Evolutionary conservation across 1,140 invertebrate genomes (phyloP).

Genomic region (Euwallacea fornicatus): DNA sequence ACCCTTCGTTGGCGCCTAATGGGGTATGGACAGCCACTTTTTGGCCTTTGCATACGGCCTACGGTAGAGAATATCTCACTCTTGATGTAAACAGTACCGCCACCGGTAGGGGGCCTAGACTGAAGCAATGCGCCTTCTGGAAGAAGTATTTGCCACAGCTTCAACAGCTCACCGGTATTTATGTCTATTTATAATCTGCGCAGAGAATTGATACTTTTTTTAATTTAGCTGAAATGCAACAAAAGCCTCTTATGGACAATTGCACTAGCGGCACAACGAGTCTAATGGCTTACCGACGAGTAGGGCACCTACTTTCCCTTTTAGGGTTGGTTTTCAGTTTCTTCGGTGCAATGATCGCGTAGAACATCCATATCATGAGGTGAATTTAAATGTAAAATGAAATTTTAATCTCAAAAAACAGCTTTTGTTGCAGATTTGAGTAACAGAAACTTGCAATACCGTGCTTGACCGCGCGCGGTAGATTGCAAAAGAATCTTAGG

Average conservation of each 20-base stretch:
- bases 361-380: slow-evolving; percentile 2
- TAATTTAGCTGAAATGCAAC: slow-evolving; percentile 30
- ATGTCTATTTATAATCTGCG: not conserved
- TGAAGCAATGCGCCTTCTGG: slow-evolving; percentile 96
- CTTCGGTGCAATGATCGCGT: slow-evolving; percentile 14
- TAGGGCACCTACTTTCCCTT: not conserved
- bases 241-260: slow-evolving; percentile 24
- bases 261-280: slow-evolving; percentile 19
- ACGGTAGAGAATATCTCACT: slow-evolving; percentile 82
- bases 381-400: no score
- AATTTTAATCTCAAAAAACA: no score
- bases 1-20: slow-evolving; percentile 67
- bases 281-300: not conserved
- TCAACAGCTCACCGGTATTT: slow-evolving; percentile 69
- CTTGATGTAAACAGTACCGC: slow-evolving; percentile 76
- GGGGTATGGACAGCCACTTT: slow-evolving; percentile 66
- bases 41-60: slow-evolving; percentile 86
- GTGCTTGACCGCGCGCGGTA: not conserved
- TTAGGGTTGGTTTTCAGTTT: slow-evolving; percentile 12
- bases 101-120: slow-evolving; percentile 81
- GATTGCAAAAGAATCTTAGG: slow-evolving; percentile 24
- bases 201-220: not conserved
- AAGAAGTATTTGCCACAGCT: slow-evolving; percentile 91
- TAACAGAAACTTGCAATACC: not conserved
- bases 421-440: not conserved